Conservation (phyloP, 1,140 invertebrate genomes). For the Lucilia cuprina region DNA sequence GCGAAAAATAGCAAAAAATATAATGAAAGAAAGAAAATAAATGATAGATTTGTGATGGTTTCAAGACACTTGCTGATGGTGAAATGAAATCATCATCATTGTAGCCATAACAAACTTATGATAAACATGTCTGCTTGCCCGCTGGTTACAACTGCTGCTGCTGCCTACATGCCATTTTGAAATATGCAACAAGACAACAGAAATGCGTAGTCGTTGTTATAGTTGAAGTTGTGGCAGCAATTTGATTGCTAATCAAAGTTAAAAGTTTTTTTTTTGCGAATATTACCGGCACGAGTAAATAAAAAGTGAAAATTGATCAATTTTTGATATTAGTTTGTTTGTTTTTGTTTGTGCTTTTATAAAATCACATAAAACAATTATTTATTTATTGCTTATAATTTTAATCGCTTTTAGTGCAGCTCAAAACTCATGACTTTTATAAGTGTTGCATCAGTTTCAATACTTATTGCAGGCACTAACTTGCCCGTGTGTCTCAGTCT, state of each 20-base stretch:
- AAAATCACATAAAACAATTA: neutral
- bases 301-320: constrained; percentile 2
- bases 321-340: neutral
- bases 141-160: neutral
- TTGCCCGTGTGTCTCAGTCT: too few relatives aligned
- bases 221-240: neutral
- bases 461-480: neutral
- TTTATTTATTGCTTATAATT: neutral
- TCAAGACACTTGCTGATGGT: neutral
- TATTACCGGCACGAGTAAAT: neutral
- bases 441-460: neutral
- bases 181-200: neutral
- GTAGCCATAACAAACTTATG: neutral
- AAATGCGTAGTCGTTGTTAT: neutral
- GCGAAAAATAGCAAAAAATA: neutral
- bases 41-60: neutral
- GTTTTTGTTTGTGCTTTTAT: too few relatives aligned
- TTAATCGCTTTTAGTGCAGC: neutral
- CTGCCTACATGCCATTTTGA: neutral
- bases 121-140: neutral
- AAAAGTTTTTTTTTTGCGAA: too few relatives aligned
- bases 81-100: neutral
- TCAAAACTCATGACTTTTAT: too few relatives aligned
- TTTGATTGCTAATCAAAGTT: neutral
- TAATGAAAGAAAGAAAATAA: neutral